Conservation (phyloP, 92 coral and sea anemone species). For the Nematostella vectensis region DNA sequence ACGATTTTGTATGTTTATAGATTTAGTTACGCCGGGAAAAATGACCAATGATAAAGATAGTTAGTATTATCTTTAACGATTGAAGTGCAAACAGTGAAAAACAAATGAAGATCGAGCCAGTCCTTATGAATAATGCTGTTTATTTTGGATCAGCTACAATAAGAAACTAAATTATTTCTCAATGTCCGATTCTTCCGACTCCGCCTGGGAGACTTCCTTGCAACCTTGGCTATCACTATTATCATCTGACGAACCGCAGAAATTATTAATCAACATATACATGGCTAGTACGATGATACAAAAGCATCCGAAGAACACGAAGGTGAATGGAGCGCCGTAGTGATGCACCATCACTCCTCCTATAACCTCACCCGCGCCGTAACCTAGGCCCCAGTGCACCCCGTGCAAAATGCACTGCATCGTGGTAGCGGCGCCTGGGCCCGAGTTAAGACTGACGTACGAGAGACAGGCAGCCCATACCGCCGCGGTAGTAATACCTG, state of each 20-base stretch:
- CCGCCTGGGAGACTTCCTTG: constrained; percentile 28
- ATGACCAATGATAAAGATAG: too few species aligned
- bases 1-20: too few species aligned
- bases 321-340: constrained; percentile 92
- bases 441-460: constrained; percentile 93
- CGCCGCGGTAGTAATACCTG: constrained; percentile 99
- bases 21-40: too few species aligned
- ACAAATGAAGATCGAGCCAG: too few species aligned
- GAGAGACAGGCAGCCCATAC: constrained; percentile 99
- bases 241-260: constrained; percentile 52
- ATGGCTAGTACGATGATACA: constrained; percentile 67
- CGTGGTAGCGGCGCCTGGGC: constrained; percentile 99
- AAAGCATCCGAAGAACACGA: constrained; percentile 76
- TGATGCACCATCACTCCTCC: constrained; percentile 97
- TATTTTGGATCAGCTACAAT: too few species aligned
- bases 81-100: too few species aligned
- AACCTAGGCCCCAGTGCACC: constrained; percentile 99
- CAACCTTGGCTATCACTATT: constrained; percentile 32
- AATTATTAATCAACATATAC: constrained; percentile 75
- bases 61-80: too few species aligned
- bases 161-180: too few species aligned
- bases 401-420: constrained; percentile 99
- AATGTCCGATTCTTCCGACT: constrained; percentile 26
- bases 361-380: constrained; percentile 97
- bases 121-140: too few species aligned